A percentile compares a stretch with the other conserved stretches of the same genome.
phyloP scores from a whole-genome alignment of 1,140 invertebrate genomes.

The Platyura marginata region DNA sequence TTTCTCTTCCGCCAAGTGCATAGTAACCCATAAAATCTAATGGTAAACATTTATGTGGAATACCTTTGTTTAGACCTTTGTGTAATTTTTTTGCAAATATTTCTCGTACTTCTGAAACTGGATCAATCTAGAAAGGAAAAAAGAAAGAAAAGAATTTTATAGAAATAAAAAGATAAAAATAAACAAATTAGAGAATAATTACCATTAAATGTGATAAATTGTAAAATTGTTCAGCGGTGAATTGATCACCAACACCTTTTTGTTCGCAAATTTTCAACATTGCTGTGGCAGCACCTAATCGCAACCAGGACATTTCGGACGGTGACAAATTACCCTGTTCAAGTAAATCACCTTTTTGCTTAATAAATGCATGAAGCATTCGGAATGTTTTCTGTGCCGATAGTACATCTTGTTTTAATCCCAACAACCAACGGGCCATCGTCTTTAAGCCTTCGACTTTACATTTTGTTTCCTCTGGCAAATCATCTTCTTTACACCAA shows the following conservation, averaged over 20 bases:
- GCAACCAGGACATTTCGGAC: constrained; percentile 83
- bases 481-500: constrained; percentile 75
- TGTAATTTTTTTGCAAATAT: constrained; percentile 80
- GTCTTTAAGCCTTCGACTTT: constrained; percentile 91
- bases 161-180: no score
- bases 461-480: constrained; percentile 80
- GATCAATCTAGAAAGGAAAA: constrained; percentile 42
- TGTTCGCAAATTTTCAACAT: constrained; percentile 95
- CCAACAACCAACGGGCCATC: constrained; percentile 89
- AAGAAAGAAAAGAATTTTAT: background rate
- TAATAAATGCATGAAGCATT: constrained; percentile 76
- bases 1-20: constrained; percentile 69
- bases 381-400: constrained; percentile 88
- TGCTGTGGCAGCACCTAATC: constrained; percentile 77
- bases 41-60: constrained; percentile 76
- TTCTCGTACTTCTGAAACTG: constrained; percentile 72
- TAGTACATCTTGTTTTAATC: constrained; percentile 70
- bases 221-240: constrained; percentile 87
- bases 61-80: constrained; percentile 62
- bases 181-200: no score
- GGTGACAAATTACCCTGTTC: constrained; percentile 54
- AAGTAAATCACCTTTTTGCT: constrained; percentile 64
- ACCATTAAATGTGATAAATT: constrained; percentile 79
- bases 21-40: constrained; percentile 96
- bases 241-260: constrained; percentile 86